A percentile compares a stretch with the other conserved stretches of the same genome.
These are phyloP conservation scores for Drosophila sulfurigaster DNA, from an alignment of 1,140 invertebrate species.

Conservation along the genomic window DNA sequence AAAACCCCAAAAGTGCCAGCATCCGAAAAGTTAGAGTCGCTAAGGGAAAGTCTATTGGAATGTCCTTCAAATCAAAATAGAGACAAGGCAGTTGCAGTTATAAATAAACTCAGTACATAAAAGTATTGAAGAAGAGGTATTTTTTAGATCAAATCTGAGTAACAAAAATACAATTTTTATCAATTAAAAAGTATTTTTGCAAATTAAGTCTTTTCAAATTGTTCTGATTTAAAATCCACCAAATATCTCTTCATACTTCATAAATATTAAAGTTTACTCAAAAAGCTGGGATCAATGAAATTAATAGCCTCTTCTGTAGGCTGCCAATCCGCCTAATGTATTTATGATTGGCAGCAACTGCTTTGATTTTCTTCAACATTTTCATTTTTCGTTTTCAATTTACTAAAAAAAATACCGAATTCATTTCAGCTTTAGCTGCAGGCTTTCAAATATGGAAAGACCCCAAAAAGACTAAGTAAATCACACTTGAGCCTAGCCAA, in stretches of 20 bases:
- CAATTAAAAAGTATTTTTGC: too few species aligned
- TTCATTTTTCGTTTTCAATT: conserved; percentile 1
- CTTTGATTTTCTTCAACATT: not conserved
- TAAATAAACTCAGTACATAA: too few species aligned
- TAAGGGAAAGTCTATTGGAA: not conserved
- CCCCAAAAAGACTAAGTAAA: not conserved
- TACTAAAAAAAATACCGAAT: not conserved
- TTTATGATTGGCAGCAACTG: not conserved
- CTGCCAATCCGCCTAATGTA: not conserved
- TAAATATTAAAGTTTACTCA: not conserved
- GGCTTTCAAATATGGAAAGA: not conserved
- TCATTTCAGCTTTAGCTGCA: not conserved
- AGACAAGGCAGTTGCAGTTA: too few species aligned
- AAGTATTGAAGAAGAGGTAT: too few species aligned
- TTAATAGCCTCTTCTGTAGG: not conserved
- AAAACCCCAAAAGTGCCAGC: conserved; percentile 21
- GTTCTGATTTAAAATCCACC: too few species aligned
- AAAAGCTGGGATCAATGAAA: not conserved
- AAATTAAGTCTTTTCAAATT: too few species aligned
- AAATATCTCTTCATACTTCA: too few species aligned
- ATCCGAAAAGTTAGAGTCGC: not conserved
- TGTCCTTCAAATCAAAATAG: too few species aligned
- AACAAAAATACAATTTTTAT: too few species aligned
- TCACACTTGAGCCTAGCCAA: conserved; percentile 10
- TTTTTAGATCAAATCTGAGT: too few species aligned